These are phyloP conservation scores for Xiphophorus hellerii DNA, from an alignment of 2,113 vertebrate genomes.

Conservation along the genomic window DNA sequence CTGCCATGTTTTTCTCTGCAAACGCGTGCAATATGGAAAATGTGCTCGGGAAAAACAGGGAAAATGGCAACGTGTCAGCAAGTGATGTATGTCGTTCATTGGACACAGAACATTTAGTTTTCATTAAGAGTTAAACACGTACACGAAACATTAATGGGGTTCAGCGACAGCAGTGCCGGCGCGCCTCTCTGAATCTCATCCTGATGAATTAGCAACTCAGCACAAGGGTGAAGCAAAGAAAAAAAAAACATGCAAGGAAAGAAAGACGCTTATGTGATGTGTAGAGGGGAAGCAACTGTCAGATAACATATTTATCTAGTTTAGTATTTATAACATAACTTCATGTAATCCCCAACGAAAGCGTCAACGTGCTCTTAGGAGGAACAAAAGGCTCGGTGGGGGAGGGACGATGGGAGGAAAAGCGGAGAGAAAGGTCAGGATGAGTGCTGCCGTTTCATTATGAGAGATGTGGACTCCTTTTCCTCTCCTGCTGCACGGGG, in stretches of 20 bases:
- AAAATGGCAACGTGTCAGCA: slow-evolving; percentile 66
- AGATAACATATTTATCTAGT: slow-evolving; percentile 73
- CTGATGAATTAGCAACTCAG: slow-evolving; percentile 80
- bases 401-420: slow-evolving; percentile 32
- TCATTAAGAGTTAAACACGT: slow-evolving; percentile 86
- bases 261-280: slow-evolving; percentile 71
- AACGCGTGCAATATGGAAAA: slow-evolving; percentile 54
- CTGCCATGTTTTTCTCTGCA: slow-evolving; percentile 38
- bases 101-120: slow-evolving; percentile 87
- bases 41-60: slow-evolving; percentile 47
- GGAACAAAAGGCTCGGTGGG: slow-evolving; percentile 27
- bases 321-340: slow-evolving; percentile 68
- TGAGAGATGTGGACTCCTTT: slow-evolving; percentile 55
- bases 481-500: slow-evolving; percentile 44
- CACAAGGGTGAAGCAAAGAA: slow-evolving; percentile 47
- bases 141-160: slow-evolving; percentile 83
- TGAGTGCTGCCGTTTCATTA: slow-evolving; percentile 68
- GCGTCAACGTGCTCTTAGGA: slow-evolving; percentile 46
- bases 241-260: slow-evolving; percentile 49
- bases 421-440: slow-evolving; percentile 72
- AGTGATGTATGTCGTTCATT: slow-evolving; percentile 83
- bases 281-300: slow-evolving; percentile 55
- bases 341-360: slow-evolving; percentile 69
- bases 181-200: slow-evolving; percentile 70
- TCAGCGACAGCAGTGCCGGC: slow-evolving; percentile 63